Percentiles rank a stretch among this genome's conserved stretches.
Evolutionary conservation across 1,140 invertebrate genomes (phyloP).

Genomic region (Drosophila burlai): DNA sequence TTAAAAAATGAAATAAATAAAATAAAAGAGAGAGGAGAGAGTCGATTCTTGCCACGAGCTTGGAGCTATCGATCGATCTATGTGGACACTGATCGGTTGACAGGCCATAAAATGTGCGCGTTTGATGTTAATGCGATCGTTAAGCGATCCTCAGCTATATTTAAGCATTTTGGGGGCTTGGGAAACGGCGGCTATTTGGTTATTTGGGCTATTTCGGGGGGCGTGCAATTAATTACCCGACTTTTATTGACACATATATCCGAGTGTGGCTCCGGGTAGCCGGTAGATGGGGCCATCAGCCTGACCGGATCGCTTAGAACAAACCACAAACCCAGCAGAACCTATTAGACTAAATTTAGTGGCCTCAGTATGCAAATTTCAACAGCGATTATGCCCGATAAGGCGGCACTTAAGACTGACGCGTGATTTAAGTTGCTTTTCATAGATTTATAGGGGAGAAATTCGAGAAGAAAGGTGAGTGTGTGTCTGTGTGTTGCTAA

Average conservation of each 20-base stretch:
- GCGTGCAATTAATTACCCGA: conserved; percentile 40
- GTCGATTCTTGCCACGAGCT: conserved; percentile 33
- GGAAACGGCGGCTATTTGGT: conserved; percentile 26
- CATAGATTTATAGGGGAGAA: conserved; percentile 38
- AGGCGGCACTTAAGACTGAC: conserved; percentile 52
- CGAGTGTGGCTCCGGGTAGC: conserved; percentile 9
- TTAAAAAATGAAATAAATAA: background rate
- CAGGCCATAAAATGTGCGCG: conserved; percentile 69
- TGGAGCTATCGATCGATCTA: conserved; percentile 36
- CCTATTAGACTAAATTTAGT: conserved; percentile 70
- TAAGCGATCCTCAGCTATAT: conserved; percentile 19
- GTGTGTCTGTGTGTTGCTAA: conserved; percentile 25
- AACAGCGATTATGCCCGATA: conserved; percentile 45
- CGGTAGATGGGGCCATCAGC: conserved; percentile 17
- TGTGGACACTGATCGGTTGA: conserved; percentile 43
- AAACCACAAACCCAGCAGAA: conserved; percentile 30
- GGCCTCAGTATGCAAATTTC: conserved; percentile 68
- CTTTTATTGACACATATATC: conserved; percentile 52
- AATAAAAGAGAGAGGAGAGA: conserved; percentile 14
- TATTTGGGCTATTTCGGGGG: conserved; percentile 28
- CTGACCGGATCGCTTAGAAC: conserved; percentile 11
- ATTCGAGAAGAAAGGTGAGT: conserved; percentile 41
- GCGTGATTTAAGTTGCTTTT: conserved; percentile 42
- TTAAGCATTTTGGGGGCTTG: conserved; percentile 15
- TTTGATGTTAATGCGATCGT: conserved; percentile 70